Base-by-base conservation (phyloP, 2,797 vertebrate genomes). In the Sebastes jordani region DNA sequence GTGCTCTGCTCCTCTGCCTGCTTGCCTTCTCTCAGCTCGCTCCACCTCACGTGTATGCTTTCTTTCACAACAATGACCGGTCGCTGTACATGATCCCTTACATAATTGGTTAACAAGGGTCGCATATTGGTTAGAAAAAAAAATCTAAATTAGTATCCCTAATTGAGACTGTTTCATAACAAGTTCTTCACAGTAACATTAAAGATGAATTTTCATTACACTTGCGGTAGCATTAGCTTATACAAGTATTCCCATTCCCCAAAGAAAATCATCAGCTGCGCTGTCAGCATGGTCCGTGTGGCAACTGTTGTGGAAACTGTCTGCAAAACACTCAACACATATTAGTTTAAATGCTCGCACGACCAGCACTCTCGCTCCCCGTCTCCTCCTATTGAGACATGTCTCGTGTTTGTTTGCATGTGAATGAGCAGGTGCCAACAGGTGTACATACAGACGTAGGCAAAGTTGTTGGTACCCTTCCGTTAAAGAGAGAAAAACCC, bases 381-480 rank as follows among this genome's bases (percentile, higher is more conserved):
- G 65, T 61, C 56, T 27, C 58, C 49, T 36, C 32, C 25, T 27
- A 7, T 34, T 8, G 11, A 54, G 1, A 22, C 25, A 10, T 10
- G 67, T 32, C 52, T 49, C 2, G 0, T 75, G 22, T 55, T 20
- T 36, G 72, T 78, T 77, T 85, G 63, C 68, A 0, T 58, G 25
- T 71, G 27, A 64, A 83, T 78, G 38, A 25, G 0, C 54, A 63
- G 60, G 69, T 72, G 79, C 72, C 59, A 54, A 71, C 71, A 76
- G 32, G 54, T 66, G 70, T 30, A 36, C 32, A 52, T 55, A n/a
- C n/a, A n/a, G n/a, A n/a, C n/a, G n/a, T n/a, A n/a, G n/a, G n/a
- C n/a, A n/a, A n/a, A n/a, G n/a, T n/a, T n/a, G n/a, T n/a, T n/a
- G n/a, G n/a, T n/a, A n/a, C n/a, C n/a, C n/a, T n/a, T n/a, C n/a